Conservation (phyloP, 2,888 invertebrate genomes). For the Crossocerus cetratus region DNA sequence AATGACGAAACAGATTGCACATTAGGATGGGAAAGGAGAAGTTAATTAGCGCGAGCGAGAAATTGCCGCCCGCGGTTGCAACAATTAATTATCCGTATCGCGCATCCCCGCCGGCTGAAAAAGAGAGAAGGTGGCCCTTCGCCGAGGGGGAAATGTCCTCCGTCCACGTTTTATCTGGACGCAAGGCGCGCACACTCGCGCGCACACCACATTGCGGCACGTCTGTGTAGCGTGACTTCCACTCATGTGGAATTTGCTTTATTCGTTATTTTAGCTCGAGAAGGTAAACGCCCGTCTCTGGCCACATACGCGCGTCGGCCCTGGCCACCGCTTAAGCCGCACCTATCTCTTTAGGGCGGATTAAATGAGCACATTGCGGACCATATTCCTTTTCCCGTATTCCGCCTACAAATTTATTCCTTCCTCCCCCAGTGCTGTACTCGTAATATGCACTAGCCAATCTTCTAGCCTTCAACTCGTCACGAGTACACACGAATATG, state of each 20-base stretch:
- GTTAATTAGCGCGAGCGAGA: conserved; percentile 25
- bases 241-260: conserved; percentile 21
- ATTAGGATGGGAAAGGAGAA: not conserved
- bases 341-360: conserved; percentile 36
- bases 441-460: not conserved
- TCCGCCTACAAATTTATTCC: not conserved
- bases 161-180: not conserved
- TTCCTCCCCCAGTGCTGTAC: not conserved
- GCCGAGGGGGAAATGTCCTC: no score
- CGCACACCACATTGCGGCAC: conserved; percentile 25
- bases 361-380: conserved; percentile 32
- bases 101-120: not conserved
- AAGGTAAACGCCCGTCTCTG: conserved; percentile 35
- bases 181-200: not conserved
- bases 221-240: conserved; percentile 44
- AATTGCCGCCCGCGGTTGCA: conserved; percentile 9
- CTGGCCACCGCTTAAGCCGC: conserved; percentile 28
- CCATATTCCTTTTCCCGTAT: conserved; percentile 23
- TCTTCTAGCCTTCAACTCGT: not conserved
- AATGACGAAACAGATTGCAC: no score
- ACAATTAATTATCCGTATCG: conserved; percentile 36
- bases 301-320: conserved; percentile 26
- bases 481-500: no score
- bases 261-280: conserved; percentile 18
- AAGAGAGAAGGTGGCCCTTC: not conserved